These are phyloP conservation scores for Chondrilla cf. caribensis DNA, from an alignment of 37 sponge, comb jelly and placozoan species.

Conservation along the genomic window DNA sequence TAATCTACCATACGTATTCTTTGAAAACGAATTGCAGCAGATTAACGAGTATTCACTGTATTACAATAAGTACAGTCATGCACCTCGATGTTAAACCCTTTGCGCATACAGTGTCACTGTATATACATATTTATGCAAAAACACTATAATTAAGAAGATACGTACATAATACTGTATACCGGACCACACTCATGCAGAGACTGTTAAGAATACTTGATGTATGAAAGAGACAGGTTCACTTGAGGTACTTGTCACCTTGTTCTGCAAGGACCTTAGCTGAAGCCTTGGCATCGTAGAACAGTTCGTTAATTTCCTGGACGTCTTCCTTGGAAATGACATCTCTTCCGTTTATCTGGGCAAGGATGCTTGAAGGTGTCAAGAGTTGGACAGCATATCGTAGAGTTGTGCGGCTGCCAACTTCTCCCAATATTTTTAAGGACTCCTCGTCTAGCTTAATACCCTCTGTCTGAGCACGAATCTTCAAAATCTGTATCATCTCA, in stretches of 20 bases:
- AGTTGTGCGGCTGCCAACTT: constrained; percentile 85
- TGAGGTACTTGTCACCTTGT: constrained; percentile 94
- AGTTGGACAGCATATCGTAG: constrained; percentile 93
- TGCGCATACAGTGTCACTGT: neutral
- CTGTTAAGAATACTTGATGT: no score
- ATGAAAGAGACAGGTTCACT: constrained; percentile 31
- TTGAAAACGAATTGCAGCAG: no score
- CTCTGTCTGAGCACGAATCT: constrained; percentile 88
- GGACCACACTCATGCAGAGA: no score
- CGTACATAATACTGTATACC: neutral
- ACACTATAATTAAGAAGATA: neutral
- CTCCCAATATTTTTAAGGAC: constrained; percentile 69
- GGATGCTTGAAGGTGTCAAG: constrained; percentile 88
- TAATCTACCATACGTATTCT: no score
- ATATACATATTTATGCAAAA: neutral
- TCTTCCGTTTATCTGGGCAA: constrained; percentile 90
- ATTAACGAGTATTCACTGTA: no score
- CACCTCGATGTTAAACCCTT: no score
- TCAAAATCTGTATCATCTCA: constrained; percentile 91
- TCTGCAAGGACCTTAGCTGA: constrained; percentile 94
- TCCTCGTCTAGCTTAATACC: constrained; percentile 74
- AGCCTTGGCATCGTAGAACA: constrained; percentile 96
- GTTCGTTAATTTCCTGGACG: constrained; percentile 87
- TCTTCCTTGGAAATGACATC: constrained; percentile 81
- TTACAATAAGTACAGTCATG: no score